A percentile compares a stretch with the other conserved stretches of the same genome.
Conservation (phyloP, 2,888 invertebrate species). For the Cerastis leucographa region DNA sequence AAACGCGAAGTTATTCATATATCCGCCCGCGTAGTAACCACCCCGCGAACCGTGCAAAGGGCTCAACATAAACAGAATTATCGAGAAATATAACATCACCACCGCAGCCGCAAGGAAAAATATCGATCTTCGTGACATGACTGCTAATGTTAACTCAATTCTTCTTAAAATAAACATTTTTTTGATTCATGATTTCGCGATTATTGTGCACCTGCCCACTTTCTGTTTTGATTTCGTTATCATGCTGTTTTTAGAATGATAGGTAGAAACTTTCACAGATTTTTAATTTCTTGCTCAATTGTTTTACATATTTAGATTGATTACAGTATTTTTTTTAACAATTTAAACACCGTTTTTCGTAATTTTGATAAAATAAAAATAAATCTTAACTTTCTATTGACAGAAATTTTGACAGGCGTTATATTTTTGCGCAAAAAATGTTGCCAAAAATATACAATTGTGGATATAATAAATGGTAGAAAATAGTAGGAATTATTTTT, state of each 20-base stretch:
- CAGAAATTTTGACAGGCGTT: conserved; percentile 41
- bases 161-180: conserved; percentile 49
- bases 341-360: not conserved
- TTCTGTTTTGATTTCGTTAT: conserved; percentile 56
- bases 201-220: conserved; percentile 28
- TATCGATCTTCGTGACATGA: conserved; percentile 84
- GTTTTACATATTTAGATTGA: not conserved
- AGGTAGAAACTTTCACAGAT: not conserved
- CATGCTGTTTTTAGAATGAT: conserved; percentile 36
- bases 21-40: conserved; percentile 75
- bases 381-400: conserved; percentile 39
- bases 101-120: conserved; percentile 81
- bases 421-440: conserved; percentile 30
- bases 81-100: conserved; percentile 84
- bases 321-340: not conserved
- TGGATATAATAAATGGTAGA: not conserved
- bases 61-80: conserved; percentile 84
- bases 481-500: not conserved
- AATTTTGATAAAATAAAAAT: conserved; percentile 15
- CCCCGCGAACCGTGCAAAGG: conserved; percentile 79
- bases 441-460: conserved; percentile 16
- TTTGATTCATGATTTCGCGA: conserved; percentile 62
- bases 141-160: conserved; percentile 38
- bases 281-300: conserved; percentile 1
- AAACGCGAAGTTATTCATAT: conserved; percentile 78